These are phyloP conservation scores for Orycteropus afer DNA, from an alignment of 2,113 vertebrate genomes.

Conservation along the genomic window DNA sequence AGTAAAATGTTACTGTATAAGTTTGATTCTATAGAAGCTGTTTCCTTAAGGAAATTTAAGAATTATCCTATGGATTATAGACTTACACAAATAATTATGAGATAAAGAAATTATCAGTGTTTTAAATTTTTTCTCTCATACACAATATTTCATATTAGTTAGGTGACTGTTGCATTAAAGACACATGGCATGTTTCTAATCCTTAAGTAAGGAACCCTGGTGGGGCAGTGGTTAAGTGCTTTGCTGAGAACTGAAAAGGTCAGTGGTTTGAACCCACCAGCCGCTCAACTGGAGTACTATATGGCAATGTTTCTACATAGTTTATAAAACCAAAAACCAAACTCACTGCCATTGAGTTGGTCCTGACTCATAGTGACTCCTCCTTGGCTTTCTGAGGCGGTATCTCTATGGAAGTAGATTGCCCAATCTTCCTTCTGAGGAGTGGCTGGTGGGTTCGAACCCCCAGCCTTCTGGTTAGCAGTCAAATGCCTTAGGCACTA, in stretches of 20 bases:
- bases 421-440: no score
- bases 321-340: no score
- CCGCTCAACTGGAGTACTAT: background rate
- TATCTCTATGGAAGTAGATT: no score
- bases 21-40: conserved; percentile 79
- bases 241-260: background rate
- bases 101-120: conserved; percentile 9
- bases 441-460: no score
- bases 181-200: background rate
- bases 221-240: background rate
- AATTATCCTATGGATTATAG: background rate
- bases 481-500: no score
- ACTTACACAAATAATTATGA: conserved; percentile 1
- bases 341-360: no score
- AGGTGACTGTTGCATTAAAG: conserved; percentile 22
- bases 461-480: no score
- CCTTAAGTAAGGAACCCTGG: background rate
- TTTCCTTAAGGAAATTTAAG: conserved; percentile 82
- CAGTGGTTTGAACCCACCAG: background rate
- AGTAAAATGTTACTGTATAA: conserved; percentile 91
- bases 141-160: conserved; percentile 2
- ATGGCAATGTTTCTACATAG: no score
- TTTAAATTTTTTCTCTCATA: background rate
- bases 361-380: no score
- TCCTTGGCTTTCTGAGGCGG: no score